Conservation (phyloP, 2,888 invertebrate species). For the Chironomus riparius region DNA sequence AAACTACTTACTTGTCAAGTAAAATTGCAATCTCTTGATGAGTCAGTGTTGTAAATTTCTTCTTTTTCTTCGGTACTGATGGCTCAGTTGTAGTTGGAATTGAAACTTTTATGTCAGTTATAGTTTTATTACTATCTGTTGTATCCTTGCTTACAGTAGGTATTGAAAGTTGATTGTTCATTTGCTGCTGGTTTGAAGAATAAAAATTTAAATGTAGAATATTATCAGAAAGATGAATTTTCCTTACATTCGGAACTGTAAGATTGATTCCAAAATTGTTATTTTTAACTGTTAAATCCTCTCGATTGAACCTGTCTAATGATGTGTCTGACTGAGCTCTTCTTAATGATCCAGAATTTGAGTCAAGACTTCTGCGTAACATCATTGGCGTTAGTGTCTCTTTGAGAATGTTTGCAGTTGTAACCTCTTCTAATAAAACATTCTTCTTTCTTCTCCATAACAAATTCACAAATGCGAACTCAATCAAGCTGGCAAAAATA, state of each 20-base stretch:
- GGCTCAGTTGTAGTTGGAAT: constrained; percentile 28
- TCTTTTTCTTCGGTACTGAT: constrained; percentile 41
- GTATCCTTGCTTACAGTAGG: no score
- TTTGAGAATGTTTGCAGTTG: constrained; percentile 55
- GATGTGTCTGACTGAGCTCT: constrained; percentile 34
- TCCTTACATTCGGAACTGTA: constrained; percentile 47
- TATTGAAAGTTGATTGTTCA: no score
- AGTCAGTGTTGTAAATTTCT: constrained; percentile 63
- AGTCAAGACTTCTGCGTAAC: constrained; percentile 55
- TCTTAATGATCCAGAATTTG: constrained; percentile 48
- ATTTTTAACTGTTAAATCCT: no score
- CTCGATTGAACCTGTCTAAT: no score
- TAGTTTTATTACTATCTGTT: constrained; percentile 45
- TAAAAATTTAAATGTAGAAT: no score
- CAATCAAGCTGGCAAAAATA: constrained; percentile 75
- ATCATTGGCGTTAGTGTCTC: constrained; percentile 72
- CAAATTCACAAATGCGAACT: constrained; percentile 82
- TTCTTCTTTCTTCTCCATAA: constrained; percentile 69
- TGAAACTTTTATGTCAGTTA: background rate
- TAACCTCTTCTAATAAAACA: constrained; percentile 39
- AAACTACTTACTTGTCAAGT: constrained; percentile 50
- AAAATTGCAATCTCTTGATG: constrained; percentile 81
- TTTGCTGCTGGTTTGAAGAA: no score
- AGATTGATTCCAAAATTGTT: constrained; percentile 43
- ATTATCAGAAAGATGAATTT: no score